Evolutionary conservation across 2,888 invertebrate genomes (phyloP), one percentile per base, ranked within the genome.

Genomic region (Smittia aterrima): DNA sequence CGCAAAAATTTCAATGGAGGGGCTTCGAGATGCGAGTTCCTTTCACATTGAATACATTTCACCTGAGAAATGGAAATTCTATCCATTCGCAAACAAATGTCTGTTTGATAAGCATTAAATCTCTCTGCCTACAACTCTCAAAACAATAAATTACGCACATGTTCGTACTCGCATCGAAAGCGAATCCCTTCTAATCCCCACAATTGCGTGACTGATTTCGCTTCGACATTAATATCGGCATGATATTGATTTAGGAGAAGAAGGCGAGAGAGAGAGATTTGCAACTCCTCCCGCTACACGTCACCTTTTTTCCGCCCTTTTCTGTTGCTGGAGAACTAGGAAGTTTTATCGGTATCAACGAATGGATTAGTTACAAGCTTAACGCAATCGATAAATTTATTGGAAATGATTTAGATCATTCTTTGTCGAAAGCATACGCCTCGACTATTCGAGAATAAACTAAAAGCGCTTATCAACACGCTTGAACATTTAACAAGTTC

Each of bases 151-250:
- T 58, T 58, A 58, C 58, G 58, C 58, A 58, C 58, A 58, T 58
- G 58, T 38, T 38, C 38, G 6, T 22, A 22, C 18, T 58, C 20
- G 20, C 58, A 58, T 58, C 58, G 58, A 18, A 20, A 22, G 18
- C 9, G 22, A 58, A 20, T 22, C 58, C 58, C 22, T 58, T 58
- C 58, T 58, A 58, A 58, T 58, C 58, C 22, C 58, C 58, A 20
- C 58, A 58, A 58, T 58, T 58, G 58, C 58, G 58, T 58, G 58
- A 58, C 20, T 58, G 58, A 58, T 58, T 58, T 58, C 47, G 11
- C 16, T 47, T 47, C 32, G 9, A 9, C 32, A 32, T 32, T 32
- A 32, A 32, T 32, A 32, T 47, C 47, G 16, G 47, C 47, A 47
- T n/a, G 47, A 47, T 47, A 47, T 47, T 47, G 47, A 47, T 47